Conservation (phyloP, 2,888 invertebrate species). For the Troides aeacus region DNA sequence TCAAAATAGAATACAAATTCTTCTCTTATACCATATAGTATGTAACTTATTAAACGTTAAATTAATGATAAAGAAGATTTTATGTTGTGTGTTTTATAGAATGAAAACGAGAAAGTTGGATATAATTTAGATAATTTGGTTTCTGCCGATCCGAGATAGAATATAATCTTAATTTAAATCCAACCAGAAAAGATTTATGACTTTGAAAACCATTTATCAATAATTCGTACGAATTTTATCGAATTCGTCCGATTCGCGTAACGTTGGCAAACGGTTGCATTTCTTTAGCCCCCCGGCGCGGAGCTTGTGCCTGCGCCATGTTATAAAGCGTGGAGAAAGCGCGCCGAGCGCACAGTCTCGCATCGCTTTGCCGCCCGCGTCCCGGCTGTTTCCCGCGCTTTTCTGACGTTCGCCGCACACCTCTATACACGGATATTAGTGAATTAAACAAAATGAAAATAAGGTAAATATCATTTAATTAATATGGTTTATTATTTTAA, state of each 20-base stretch:
- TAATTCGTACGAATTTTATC: conserved; percentile 36
- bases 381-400: conserved; percentile 55
- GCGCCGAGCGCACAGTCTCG: conserved; percentile 52
- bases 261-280: conserved; percentile 67
- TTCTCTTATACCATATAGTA: not conserved
- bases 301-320: conserved; percentile 45
- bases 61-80: not conserved
- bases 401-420: conserved; percentile 57
- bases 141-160: not conserved
- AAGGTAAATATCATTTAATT: conserved; percentile 56
- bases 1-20: not conserved
- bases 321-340: conserved; percentile 78
- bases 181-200: not conserved
- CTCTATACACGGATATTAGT: conserved; percentile 48
- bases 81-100: not conserved
- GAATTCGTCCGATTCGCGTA: conserved; percentile 61
- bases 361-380: conserved; percentile 39
- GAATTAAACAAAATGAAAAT: conserved; percentile 50
- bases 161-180: not conserved
- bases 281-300: conserved; percentile 62
- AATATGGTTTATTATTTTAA: conserved; percentile 10
- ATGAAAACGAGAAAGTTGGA: not conserved
- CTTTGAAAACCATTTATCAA: not conserved
- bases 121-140: not conserved
- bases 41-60: not conserved